Base-by-base conservation (phyloP, 1,140 invertebrate genomes). In the Drosophila pseudoananassae region DNA sequence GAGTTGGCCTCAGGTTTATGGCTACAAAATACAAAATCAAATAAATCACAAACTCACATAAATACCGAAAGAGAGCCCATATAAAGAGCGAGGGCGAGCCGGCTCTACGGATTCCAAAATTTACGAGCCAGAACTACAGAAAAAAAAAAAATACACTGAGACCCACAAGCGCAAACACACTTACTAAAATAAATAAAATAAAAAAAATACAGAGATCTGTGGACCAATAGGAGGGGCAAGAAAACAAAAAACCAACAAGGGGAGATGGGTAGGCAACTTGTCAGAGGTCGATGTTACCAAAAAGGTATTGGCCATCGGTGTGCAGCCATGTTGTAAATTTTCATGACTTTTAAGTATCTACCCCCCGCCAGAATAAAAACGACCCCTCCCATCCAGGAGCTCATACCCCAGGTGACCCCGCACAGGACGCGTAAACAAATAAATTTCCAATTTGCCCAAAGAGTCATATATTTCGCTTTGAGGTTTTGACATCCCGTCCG, bases 21-120 rank as follows among this genome's bases (percentile, higher is more conserved):
- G 81, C 71, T 46, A 73, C 76, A 73, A 76, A 69, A 69, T 69
- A 69, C 66, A 56, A 84, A 80, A 54, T 78, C 78, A 82, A 78
- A 87, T 87, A 87, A 87, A 87, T 87, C 83, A 87, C 69, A 87
- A 88, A 87, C 76, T 61, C 83, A 87, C 75, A 87, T 87, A 88
- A 83, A 87, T 79, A 78, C 64, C 49, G 25, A 25, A 49, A 74
- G 43, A 47, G 56, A 52, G 33, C 25, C 46, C 45, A 45, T 73
- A 68, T 59, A 84, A 75, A 55, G 52, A 75, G 55, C 56, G 60
- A 59, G 59, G 76, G 66, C 46, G 59, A 81, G 81, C 64, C 72
- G 59, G 69, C 59, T 33, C 50, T 79, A 66, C 72, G 43, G 66
- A 82, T 65, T 79, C 65, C 50, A 53, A 79, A 88, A 88, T 88